Evolutionary conservation across 2,113 vertebrate genomes (phyloP).

Genomic region (Tetrax tetrax): DNA sequence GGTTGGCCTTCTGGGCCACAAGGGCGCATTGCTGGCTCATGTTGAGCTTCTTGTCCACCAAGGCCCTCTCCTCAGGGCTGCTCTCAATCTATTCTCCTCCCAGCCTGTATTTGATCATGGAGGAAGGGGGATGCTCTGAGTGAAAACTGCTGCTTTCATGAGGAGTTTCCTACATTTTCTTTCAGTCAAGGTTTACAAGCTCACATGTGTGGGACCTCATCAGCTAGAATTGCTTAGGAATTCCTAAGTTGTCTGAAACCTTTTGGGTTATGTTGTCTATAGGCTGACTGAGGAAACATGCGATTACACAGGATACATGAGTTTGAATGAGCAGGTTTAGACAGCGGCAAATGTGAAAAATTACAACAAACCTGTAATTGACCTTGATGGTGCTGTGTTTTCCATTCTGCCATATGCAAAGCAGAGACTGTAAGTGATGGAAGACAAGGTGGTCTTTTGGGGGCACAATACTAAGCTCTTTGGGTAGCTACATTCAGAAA

Average conservation of each 20-base stretch:
- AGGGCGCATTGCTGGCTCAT: no score
- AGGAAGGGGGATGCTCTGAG: neutral
- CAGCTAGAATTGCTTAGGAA: neutral
- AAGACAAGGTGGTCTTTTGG: neutral
- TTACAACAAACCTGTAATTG: neutral
- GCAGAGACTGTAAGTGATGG: neutral
- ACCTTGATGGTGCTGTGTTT: neutral
- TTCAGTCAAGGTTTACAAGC: neutral
- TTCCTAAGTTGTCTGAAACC: neutral
- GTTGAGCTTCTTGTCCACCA: no score
- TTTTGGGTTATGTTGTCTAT: neutral
- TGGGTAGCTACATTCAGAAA: neutral
- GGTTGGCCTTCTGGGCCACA: no score
- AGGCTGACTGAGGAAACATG: neutral
- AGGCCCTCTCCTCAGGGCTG: no score
- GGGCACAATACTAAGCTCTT: neutral
- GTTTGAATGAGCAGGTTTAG: neutral
- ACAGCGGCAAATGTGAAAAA: neutral
- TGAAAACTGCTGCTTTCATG: neutral
- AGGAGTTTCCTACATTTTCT: neutral
- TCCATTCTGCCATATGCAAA: neutral
- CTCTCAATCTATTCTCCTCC: no score
- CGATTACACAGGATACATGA: rapidly evolving
- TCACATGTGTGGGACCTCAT: neutral
- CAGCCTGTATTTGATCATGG: neutral